These are phyloP conservation scores for Hofmannophila pseudospretella DNA, from an alignment of 2,888 invertebrate species.

Conservation along the genomic window DNA sequence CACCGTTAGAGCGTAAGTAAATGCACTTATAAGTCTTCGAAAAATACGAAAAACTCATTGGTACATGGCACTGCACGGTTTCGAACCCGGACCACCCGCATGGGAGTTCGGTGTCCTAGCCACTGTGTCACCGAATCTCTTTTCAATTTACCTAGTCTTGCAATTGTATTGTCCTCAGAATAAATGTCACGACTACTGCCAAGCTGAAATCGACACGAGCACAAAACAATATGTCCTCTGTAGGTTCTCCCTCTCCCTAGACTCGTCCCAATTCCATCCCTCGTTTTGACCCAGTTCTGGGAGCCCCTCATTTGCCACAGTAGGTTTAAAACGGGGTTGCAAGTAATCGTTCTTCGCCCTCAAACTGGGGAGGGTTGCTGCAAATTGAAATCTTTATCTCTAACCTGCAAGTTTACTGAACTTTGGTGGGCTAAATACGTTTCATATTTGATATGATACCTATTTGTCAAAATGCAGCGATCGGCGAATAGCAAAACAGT, in stretches of 20 bases:
- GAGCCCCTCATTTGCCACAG: conserved; percentile 62
- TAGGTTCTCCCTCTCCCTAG: conserved; percentile 48
- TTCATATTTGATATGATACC: not conserved
- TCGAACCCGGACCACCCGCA: no score
- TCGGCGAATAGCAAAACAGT: no score
- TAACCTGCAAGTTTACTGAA: not conserved
- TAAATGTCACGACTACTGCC: conserved; percentile 15
- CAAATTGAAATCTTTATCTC: conserved; percentile 20
- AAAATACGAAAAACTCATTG: no score
- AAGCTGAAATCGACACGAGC: conserved; percentile 32
- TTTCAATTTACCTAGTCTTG: no score
- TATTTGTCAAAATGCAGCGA: no score
- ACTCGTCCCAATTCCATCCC: conserved; percentile 70
- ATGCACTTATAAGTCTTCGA: no score
- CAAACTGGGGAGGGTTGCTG: conserved; percentile 31
- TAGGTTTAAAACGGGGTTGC: conserved; percentile 68
- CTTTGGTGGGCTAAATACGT: not conserved
- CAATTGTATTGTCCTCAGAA: no score
- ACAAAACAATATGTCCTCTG: conserved; percentile 37
- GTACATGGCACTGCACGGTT: no score
- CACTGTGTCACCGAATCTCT: no score
- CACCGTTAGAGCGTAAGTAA: no score
- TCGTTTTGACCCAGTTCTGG: conserved; percentile 68
- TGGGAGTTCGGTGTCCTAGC: no score
- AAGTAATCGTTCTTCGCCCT: conserved; percentile 59